A percentile compares a stretch with the other conserved stretches of the same genome.
Evolutionary conservation across 2,797 vertebrate genomes (phyloP).

Genomic region (Erethizon dorsatum): DNA sequence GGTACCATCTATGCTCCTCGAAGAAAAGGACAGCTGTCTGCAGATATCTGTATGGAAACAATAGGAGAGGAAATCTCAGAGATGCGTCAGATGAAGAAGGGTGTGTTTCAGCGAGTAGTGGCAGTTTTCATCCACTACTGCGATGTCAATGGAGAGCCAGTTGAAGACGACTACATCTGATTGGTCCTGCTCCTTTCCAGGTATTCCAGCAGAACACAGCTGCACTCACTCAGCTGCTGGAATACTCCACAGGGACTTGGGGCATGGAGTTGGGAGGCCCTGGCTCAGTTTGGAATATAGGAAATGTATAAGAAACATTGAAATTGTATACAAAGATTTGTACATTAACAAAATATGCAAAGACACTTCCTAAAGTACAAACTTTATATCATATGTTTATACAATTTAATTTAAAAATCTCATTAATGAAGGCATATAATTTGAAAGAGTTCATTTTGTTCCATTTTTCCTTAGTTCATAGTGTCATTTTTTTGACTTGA

Average conservation of each 20-base stretch:
- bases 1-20: conserved; percentile 98
- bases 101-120: conserved; percentile 97
- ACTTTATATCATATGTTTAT: conserved; percentile 93
- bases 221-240: conserved; percentile 63
- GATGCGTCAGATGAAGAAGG: conserved; percentile 94
- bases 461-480: conserved; percentile 86
- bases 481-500: conserved; percentile 84
- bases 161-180: conserved; percentile 98
- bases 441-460: conserved; percentile 86
- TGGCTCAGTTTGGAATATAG: conserved; percentile 85
- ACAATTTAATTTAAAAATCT: conserved; percentile 91
- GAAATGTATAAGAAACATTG: conserved; percentile 88
- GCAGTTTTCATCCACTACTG: conserved; percentile 99
- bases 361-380: conserved; percentile 88
- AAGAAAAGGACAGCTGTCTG: conserved; percentile 98
- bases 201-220: conserved; percentile 71
- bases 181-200: conserved; percentile 51
- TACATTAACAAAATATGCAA: conserved; percentile 88
- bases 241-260: conserved; percentile 73
- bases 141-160: conserved; percentile 97
- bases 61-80: conserved; percentile 99
- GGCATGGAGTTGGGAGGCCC: conserved; percentile 75
- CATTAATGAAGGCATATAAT: conserved; percentile 90
- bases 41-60: conserved; percentile 99
- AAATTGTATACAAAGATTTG: conserved; percentile 90